A percentile compares a stretch with the other conserved stretches of the same genome.
These are phyloP conservation scores for Helogale parvula DNA, from an alignment of 2,113 vertebrate genomes.

Conservation along the genomic window DNA sequence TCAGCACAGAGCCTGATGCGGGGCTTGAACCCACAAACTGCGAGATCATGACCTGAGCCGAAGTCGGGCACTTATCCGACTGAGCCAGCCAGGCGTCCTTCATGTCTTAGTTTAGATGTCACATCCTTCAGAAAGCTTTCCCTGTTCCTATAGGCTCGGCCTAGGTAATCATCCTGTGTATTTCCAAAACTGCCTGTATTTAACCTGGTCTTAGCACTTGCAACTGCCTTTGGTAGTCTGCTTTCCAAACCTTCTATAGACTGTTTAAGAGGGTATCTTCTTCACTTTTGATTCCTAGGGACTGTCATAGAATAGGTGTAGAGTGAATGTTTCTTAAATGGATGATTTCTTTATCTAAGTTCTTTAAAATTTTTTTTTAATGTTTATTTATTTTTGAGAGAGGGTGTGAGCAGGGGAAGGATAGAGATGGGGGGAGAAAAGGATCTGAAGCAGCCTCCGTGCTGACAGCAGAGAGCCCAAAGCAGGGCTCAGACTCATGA, in stretches of 20 bases:
- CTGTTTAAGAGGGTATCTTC: not conserved
- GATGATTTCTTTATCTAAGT: not conserved
- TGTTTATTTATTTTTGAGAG: too few relatives aligned
- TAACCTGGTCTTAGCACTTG: not conserved
- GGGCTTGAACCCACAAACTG: too few relatives aligned
- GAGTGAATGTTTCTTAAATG: conserved; percentile 7
- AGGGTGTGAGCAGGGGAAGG: too few relatives aligned
- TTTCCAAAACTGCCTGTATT: not conserved
- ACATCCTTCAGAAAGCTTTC: not conserved
- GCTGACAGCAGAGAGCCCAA: too few relatives aligned
- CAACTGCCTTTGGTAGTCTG: not conserved
- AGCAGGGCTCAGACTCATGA: too few relatives aligned
- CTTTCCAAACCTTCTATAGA: not conserved
- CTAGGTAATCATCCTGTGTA: not conserved
- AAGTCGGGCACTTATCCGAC: too few relatives aligned
- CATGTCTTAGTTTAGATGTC: not conserved
- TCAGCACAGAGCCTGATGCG: too few relatives aligned
- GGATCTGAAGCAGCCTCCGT: too few relatives aligned
- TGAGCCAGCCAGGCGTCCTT: too few relatives aligned
- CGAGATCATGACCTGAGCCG: too few relatives aligned
- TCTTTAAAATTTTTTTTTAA: too few relatives aligned
- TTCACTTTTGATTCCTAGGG: not conserved
- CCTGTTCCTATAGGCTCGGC: not conserved
- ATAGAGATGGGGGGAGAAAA: too few relatives aligned
- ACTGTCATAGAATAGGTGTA: not conserved